Evolutionary conservation across 2,888 invertebrate species (phyloP), one percentile per base, ranked within the genome.

Genomic region (Amiota minor): DNA sequence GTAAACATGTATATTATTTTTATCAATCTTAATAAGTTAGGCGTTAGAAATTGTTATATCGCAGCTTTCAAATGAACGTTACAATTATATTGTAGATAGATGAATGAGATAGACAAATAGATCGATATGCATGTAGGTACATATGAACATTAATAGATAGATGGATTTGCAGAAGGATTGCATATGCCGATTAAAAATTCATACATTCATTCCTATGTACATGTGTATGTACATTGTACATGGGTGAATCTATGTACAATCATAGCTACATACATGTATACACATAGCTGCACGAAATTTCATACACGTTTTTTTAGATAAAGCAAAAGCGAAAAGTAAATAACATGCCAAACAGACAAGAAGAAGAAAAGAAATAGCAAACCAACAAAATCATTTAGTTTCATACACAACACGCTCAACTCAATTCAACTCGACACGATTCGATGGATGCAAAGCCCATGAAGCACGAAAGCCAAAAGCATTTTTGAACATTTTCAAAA

Each of bases 401-500:
- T 14, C 46, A 18, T 50, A 62, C 35, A n/a, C 46, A 45, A 64
- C 67, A 18, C 45, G 50, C 18, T 18, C 67, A 20, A 14, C n/a
- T 49, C 50, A 64, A 64, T 45, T 23, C 62, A 62, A 62, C 62
- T 35, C 23, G 35, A 62, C 18, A 59, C 18, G 11, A 11, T 10
- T 16, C 18, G 18, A 35, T 35, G 35, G n/a, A 62, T 12, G 45
- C 23, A 62, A 62, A 62, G 35, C 14, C 18, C 59, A 59, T 18
- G 59, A n/a, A 53, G 53, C n/a, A 53, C 20, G 61, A 67, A 67
- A 50, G 45, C 64, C 64, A 45, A 67, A 67, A 67, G 67, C 50
- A 67, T 67, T 67, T 67, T 67, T 67, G 16, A 68, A 68, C 67
- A 68, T 68, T 68, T 68, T 68, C 67, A 68, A 68, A 68, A 68